phyloP scores from a whole-genome alignment of 1,140 invertebrate species.

The Pissodes strobi region DNA sequence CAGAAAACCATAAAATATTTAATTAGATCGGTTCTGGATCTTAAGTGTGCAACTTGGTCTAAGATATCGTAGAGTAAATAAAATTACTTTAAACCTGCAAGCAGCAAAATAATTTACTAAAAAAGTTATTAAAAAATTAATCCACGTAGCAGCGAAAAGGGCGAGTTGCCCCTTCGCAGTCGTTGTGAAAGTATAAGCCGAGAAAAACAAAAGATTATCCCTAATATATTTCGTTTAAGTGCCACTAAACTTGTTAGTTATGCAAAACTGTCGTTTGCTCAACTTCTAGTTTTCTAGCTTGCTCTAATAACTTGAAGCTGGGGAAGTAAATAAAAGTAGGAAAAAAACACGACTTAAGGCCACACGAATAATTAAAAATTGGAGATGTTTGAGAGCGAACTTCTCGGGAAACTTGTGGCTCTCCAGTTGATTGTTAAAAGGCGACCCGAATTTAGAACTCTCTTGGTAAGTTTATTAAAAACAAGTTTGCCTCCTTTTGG shows the following conservation, averaged over 20 bases:
- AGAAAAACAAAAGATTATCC: slow-evolving; percentile 23
- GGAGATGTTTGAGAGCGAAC: slow-evolving; percentile 17
- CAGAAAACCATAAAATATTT: too few relatives aligned
- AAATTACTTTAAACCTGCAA: too few relatives aligned
- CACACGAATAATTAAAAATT: slow-evolving; percentile 27
- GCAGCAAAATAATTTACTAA: slow-evolving; percentile 25
- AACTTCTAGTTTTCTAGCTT: slow-evolving; percentile 37
- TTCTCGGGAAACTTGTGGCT: neutral
- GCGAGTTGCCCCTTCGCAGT: slow-evolving; percentile 7
- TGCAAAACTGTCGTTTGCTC: slow-evolving; percentile 43
- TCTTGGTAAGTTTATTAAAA: too few relatives aligned
- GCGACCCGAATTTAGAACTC: slow-evolving; percentile 7
- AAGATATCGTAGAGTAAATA: too few relatives aligned
- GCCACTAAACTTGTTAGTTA: slow-evolving; percentile 42
- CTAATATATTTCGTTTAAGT: slow-evolving; percentile 44
- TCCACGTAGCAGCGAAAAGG: slow-evolving; percentile 18
- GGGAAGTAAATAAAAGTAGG: slow-evolving; percentile 19
- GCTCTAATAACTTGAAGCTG: slow-evolving; percentile 32
- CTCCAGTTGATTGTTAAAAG: slow-evolving; percentile 14
- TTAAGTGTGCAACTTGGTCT: too few relatives aligned
- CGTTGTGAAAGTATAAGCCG: slow-evolving; percentile 27
- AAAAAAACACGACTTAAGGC: neutral
- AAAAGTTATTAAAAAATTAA: slow-evolving; percentile 31
- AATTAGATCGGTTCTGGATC: too few relatives aligned
- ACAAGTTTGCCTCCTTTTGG: too few relatives aligned